Conservation (phyloP, 2,888 invertebrate species). For the Lasius fuliginosus region DNA sequence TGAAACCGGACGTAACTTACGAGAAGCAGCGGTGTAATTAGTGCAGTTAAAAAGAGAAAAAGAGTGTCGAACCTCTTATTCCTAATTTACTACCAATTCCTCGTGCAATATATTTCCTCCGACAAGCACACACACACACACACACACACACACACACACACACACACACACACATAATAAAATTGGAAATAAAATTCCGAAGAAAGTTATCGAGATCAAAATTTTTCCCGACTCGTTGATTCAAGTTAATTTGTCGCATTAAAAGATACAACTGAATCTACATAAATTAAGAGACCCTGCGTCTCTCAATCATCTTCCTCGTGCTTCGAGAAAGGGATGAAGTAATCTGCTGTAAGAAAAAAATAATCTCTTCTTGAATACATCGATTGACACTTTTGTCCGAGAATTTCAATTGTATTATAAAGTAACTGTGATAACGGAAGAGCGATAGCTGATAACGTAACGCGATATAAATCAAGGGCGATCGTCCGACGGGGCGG, state of each 20-base stretch:
- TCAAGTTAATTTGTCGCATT: not conserved
- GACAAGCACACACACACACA: not conserved
- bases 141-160: no score
- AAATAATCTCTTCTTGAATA: not conserved
- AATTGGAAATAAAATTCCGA: not conserved
- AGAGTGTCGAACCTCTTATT: not conserved
- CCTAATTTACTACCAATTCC: not conserved
- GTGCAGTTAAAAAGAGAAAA: not conserved
- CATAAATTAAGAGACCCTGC: not conserved
- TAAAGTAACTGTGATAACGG: not conserved
- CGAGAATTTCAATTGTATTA: not conserved
- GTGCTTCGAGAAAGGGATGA: not conserved
- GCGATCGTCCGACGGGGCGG: slow-evolving; percentile 30
- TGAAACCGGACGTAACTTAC: not conserved
- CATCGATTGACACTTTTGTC: not conserved
- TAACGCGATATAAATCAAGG: slow-evolving; percentile 42
- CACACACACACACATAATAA: not conserved
- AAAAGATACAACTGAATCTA: not conserved
- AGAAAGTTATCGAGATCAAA: not conserved
- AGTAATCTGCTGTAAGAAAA: not conserved
- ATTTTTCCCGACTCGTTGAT: not conserved
- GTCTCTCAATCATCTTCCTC: not conserved
- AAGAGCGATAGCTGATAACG: not conserved
- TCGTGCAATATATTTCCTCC: not conserved
- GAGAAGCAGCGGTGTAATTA: not conserved